phyloP scores from a whole-genome alignment of 2,797 vertebrate genomes.

The Telmatherina bonti region DNA sequence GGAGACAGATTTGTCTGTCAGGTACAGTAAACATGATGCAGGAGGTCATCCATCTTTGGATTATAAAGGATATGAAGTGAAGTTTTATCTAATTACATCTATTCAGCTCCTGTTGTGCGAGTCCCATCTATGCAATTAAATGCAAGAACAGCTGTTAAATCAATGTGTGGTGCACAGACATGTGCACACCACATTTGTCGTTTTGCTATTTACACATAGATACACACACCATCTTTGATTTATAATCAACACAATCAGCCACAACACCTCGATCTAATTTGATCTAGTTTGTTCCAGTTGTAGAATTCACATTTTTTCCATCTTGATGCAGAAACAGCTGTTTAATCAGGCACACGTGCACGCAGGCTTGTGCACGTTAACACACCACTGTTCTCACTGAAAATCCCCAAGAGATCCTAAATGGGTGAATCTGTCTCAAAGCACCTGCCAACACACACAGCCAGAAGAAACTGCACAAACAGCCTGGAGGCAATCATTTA shows the following conservation, averaged over 20 bases:
- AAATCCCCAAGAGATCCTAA: constrained; percentile 59
- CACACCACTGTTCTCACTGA: constrained; percentile 40
- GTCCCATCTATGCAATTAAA: constrained; percentile 51
- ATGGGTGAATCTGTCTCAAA: constrained; percentile 64
- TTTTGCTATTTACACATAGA: constrained; percentile 8
- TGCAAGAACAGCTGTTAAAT: constrained; percentile 71
- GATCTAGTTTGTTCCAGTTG: constrained; percentile 77
- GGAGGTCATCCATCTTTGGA: constrained; percentile 17
- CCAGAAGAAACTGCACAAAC: constrained; percentile 58
- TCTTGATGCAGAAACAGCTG: constrained; percentile 70
- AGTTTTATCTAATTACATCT: constrained; percentile 71
- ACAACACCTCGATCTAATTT: constrained; percentile 73
- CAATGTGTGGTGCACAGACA: constrained; percentile 32
- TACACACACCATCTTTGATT: constrained; percentile 58
- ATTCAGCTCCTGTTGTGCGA: constrained; percentile 46
- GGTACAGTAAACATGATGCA: constrained; percentile 20
- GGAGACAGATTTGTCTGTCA: constrained; percentile 27
- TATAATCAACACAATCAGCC: constrained; percentile 73
- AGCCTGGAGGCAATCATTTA: constrained; percentile 49
- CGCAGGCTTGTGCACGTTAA: constrained; percentile 20
- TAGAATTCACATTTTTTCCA: constrained; percentile 72
- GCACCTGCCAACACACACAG: constrained; percentile 67
- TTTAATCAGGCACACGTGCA: constrained; percentile 62
- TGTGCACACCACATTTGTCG: not conserved
- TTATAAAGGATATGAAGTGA: constrained; percentile 36